These are phyloP conservation scores for Sciurus carolinensis DNA, from an alignment of 2,797 vertebrate species.

Conservation along the genomic window DNA sequence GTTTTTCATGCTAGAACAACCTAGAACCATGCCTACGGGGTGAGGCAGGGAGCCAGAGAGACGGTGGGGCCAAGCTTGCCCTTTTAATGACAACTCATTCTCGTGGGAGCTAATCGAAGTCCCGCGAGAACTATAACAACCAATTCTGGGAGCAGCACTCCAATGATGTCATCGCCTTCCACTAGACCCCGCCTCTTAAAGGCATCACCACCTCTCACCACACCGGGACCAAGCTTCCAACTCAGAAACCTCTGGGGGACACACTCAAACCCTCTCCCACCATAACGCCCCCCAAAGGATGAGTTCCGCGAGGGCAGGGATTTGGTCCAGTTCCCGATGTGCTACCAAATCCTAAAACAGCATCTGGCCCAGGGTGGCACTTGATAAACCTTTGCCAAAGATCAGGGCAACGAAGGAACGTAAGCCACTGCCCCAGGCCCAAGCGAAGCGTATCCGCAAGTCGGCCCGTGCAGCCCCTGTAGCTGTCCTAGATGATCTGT, in stretches of 20 bases:
- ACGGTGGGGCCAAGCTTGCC: neutral
- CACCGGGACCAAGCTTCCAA: neutral
- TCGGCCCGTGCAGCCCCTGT: too few relatives aligned
- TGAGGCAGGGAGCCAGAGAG: neutral
- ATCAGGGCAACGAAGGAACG: neutral
- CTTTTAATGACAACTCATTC: neutral
- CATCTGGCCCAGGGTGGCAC: neutral
- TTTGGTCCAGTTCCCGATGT: neutral
- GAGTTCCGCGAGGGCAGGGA: neutral
- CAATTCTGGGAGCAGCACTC: neutral
- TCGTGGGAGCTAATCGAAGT: too few relatives aligned
- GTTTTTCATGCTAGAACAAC: neutral
- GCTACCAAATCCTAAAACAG: neutral
- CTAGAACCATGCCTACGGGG: neutral
- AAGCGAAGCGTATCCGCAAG: neutral
- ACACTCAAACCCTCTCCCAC: neutral
- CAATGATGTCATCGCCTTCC: too few relatives aligned
- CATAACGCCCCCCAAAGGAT: neutral
- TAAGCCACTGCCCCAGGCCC: neutral
- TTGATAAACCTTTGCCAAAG: neutral
- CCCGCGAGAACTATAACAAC: too few relatives aligned
- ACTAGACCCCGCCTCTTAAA: neutral
- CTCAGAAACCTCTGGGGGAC: too few relatives aligned
- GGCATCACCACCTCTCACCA: neutral
- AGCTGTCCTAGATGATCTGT: neutral